Percentiles rank a stretch among this genome's conserved stretches.
phyloP scores from a whole-genome alignment of 2,888 invertebrate genomes.

The Phymatocera aterrima region DNA sequence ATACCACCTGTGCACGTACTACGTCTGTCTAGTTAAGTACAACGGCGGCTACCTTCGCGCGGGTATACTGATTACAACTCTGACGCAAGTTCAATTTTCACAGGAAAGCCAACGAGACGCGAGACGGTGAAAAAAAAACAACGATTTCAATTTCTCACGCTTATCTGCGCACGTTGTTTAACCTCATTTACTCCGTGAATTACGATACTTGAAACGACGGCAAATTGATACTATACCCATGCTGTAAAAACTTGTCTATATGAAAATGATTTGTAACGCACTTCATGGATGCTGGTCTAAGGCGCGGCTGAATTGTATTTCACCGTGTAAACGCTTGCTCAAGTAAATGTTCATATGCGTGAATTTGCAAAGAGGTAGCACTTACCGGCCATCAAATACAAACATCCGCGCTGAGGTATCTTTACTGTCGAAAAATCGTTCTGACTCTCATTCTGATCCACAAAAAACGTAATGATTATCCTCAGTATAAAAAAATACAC shows the following conservation, averaged over 20 bases:
- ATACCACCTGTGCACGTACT: constrained; percentile 22
- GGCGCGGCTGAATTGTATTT: constrained; percentile 30
- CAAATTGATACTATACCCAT: constrained; percentile 64
- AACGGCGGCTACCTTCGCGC: constrained; percentile 14
- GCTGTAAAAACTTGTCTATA: constrained; percentile 65
- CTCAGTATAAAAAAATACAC: too few relatives aligned
- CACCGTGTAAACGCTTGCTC: not conserved
- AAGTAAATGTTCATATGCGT: not conserved
- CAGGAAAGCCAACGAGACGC: constrained; percentile 19
- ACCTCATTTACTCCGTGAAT: constrained; percentile 48
- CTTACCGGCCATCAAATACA: not conserved
- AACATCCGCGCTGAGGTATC: not conserved
- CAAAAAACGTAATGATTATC: not conserved
- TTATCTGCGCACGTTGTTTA: constrained; percentile 36
- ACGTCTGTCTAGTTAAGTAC: constrained; percentile 20
- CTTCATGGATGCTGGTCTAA: constrained; percentile 8
- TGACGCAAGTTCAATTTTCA: constrained; percentile 41
- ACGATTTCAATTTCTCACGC: constrained; percentile 43
- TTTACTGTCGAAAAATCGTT: not conserved
- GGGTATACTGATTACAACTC: constrained; percentile 35
- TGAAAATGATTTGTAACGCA: constrained; percentile 65
- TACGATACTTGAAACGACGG: constrained; percentile 56
- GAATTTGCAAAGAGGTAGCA: not conserved
- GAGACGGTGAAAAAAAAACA: not conserved
- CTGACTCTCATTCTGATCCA: not conserved